Base-by-base conservation (phyloP, 2,888 invertebrate species). In the Malacosoma neustria region DNA sequence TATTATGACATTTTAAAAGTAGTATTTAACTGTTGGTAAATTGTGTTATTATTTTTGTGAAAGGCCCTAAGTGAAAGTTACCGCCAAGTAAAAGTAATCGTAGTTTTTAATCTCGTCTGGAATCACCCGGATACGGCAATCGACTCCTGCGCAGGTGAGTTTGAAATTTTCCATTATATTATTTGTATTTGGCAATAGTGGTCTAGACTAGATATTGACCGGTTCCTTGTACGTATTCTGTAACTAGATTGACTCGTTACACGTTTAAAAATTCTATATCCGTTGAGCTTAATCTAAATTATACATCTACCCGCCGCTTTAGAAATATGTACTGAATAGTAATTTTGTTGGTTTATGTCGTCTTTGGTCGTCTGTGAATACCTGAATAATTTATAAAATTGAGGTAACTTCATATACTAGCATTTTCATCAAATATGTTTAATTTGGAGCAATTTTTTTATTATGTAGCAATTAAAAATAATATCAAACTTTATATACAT, bases 81-180 rank as follows among this genome's bases (percentile, higher is more conserved):
- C 54, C 59, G 57, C 54, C 63, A 56, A 55, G 59, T 59, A 61
- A 49, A 52, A 55, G 54, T 54, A 60, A 61, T 49, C 66, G 65
- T 62, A 67, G 22, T 22, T 22, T n/a, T 9, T 7, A 22, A 22
- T 22, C 22, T 22, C 40, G 43, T 40, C 43, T 43, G 43, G 51
- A 41, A 44, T 46, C 45, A 48, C 52, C 46, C 51, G 54, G 65
- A 65, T 64, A 54, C 49, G 42, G 43, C 53, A 47, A 48, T 37
- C 37, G 37, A 29, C 41, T 35, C 41, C 40, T 45, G 43, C 40
- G 34, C 49, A 45, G 74, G 74, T 75, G 54, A 75, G 74, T 69
- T 61, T 36, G 14, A 30, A 36, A 34, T 30, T 12, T 40, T 32
- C 14, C 38, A 38, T 42, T 39, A 39, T 33, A 30, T 13, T 36